Conservation (phyloP, 2,797 vertebrate genomes). For the Enteromius afrohamiltoni region DNA sequence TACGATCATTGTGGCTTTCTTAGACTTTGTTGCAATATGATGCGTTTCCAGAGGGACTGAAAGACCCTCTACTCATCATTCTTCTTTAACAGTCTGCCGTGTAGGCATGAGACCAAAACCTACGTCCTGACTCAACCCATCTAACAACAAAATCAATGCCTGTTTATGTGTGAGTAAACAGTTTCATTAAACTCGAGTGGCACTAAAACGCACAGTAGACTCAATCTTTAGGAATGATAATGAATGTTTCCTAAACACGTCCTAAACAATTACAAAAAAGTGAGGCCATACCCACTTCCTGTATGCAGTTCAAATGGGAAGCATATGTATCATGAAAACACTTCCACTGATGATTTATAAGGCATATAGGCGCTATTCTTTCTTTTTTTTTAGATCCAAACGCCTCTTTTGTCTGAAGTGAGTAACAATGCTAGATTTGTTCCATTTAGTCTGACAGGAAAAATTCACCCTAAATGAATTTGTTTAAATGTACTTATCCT, state of each 20-base stretch:
- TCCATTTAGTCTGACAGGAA: not conserved
- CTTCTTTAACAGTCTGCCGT: not conserved
- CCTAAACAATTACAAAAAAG: conserved; percentile 3
- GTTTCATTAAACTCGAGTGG: conserved; percentile 19
- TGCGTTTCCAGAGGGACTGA: not conserved
- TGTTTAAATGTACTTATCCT: not conserved
- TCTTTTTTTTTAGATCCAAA: not conserved
- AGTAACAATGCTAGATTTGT: not conserved
- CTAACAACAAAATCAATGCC: conserved; percentile 12
- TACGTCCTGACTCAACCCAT: conserved; percentile 19
- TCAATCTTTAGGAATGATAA: conserved; percentile 18
- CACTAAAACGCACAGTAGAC: conserved; percentile 30
- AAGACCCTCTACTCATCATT: not conserved
- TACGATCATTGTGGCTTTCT: not conserved
- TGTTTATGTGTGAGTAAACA: conserved; percentile 37
- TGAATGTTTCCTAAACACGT: conserved; percentile 20
- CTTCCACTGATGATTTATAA: not conserved
- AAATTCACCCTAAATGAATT: not conserved
- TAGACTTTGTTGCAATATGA: not conserved
- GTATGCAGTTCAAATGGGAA: conserved; percentile 11
- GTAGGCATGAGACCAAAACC: conserved; percentile 12
- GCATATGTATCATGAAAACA: not conserved
- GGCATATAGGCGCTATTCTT: fast-evolving
- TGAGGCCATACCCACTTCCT: conserved; percentile 6
- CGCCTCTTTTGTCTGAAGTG: not conserved